Percentiles rank a stretch among this genome's conserved stretches.
phyloP scores from a whole-genome alignment of 2,797 vertebrate genomes.

The Hippopotamyrus pictus region DNA sequence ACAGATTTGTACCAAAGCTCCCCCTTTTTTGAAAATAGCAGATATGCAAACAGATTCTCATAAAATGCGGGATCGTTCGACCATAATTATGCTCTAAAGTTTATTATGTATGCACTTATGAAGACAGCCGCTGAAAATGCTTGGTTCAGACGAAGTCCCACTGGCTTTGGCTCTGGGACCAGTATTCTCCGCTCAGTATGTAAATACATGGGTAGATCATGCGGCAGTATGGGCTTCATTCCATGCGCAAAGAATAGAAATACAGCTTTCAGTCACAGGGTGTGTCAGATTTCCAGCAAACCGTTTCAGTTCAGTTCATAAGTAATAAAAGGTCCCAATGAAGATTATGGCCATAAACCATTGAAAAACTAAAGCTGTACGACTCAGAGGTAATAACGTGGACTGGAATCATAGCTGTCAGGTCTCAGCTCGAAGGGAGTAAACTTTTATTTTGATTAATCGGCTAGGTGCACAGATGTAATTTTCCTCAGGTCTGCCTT shows the following conservation, averaged over 20 bases:
- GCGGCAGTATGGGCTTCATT: not conserved
- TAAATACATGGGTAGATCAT: not conserved
- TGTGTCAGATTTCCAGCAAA: not conserved
- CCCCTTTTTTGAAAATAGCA: not conserved
- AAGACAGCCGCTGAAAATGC: not conserved
- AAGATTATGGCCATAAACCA: not conserved
- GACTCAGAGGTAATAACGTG: not conserved
- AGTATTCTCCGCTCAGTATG: not conserved
- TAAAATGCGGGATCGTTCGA: not conserved
- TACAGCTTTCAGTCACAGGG: not conserved
- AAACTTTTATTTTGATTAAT: conserved; percentile 1
- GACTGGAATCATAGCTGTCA: not conserved
- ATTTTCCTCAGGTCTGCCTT: not conserved
- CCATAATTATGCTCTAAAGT: not conserved
- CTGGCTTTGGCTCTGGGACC: not conserved
- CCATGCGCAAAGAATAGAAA: not conserved
- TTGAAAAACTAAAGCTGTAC: not conserved
- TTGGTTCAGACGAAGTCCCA: not conserved
- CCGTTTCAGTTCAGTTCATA: not conserved
- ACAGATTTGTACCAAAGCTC: not conserved
- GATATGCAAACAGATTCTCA: not conserved
- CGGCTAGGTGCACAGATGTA: not conserved
- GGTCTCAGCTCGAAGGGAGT: not conserved
- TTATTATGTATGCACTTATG: not conserved
- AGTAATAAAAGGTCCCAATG: not conserved